Evolutionary conservation across 2,888 invertebrate genomes (phyloP).

Genomic region (Nyleta sp.): DNA sequence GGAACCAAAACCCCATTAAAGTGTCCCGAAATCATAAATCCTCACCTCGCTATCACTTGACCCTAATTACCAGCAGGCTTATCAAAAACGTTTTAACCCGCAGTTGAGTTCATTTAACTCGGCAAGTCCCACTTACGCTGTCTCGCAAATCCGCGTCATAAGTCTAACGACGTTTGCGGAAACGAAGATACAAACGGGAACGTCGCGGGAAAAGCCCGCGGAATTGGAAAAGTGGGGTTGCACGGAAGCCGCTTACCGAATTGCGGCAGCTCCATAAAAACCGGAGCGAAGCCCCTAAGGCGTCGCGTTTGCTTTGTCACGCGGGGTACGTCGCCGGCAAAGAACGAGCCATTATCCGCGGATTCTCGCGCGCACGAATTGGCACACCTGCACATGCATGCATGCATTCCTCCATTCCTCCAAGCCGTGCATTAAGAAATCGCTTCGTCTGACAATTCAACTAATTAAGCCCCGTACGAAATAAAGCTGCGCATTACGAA

Average conservation of each 20-base stretch:
- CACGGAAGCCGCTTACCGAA: slow-evolving; percentile 58
- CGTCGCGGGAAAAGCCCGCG: slow-evolving; percentile 31
- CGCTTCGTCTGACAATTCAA: slow-evolving; percentile 56
- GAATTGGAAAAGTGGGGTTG: slow-evolving; percentile 46
- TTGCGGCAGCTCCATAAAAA: slow-evolving; percentile 51
- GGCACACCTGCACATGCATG: slow-evolving; percentile 53
- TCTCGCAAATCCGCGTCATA: slow-evolving; percentile 12
- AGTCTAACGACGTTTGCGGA: slow-evolving; percentile 26
- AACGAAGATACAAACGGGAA: slow-evolving; percentile 33
- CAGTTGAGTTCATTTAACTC: slow-evolving; percentile 22
- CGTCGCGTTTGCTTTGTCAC: slow-evolving; percentile 56
- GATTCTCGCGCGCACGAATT: slow-evolving; percentile 58
- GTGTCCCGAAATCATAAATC: background rate
- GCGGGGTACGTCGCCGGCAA: slow-evolving; percentile 46
- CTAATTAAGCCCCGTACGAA: slow-evolving; percentile 49
- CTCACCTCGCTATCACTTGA: slow-evolving; percentile 1
- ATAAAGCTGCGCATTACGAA: slow-evolving; percentile 38
- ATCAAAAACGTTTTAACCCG: slow-evolving; percentile 18
- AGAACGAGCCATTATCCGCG: slow-evolving; percentile 66
- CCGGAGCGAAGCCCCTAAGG: slow-evolving; percentile 57
- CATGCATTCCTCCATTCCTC: slow-evolving; percentile 30
- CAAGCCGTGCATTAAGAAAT: slow-evolving; percentile 49
- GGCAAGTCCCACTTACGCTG: background rate
- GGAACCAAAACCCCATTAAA: too few species aligned
- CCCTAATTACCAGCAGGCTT: slow-evolving; percentile 8